Conservation (phyloP, 1,140 invertebrate species). For the Penaeus japonicus region DNA sequence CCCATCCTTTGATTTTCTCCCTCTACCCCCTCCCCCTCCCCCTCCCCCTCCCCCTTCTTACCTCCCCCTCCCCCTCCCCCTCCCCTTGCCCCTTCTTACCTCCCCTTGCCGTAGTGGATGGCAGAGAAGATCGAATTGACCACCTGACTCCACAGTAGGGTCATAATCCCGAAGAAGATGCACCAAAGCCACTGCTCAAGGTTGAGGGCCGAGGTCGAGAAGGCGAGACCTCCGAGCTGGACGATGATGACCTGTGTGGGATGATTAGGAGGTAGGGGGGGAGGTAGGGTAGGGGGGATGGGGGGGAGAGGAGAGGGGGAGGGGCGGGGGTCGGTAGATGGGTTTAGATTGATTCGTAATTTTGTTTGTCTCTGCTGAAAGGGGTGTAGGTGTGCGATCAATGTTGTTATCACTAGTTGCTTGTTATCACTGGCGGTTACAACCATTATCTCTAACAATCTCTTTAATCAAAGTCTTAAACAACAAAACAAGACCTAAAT, state of each 20-base stretch:
- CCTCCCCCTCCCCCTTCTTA: neutral
- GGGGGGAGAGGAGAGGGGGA: neutral
- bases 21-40: neutral
- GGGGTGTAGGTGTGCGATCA: too few species aligned
- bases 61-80: too few species aligned
- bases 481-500: neutral
- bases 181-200: conserved; percentile 76
- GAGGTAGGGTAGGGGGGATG: neutral
- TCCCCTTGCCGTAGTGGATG: neutral
- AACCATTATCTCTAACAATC: neutral
- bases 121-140: conserved; percentile 1
- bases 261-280: neutral
- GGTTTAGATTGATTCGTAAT: neutral
- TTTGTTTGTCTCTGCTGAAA: too few species aligned
- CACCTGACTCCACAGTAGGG: conserved; percentile 29
- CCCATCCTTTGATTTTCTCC: neutral
- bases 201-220: conserved; percentile 69
- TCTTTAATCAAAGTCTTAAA: neutral
- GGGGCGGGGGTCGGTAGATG: neutral
- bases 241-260: conserved; percentile 70
- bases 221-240: conserved; percentile 72
- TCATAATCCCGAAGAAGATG: conserved; percentile 35
- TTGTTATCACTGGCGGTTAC: neutral
- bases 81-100: neutral
- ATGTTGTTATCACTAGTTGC: too few species aligned